Base-by-base conservation (phyloP, 2,888 invertebrate genomes). In the Eupeodes luniger region DNA sequence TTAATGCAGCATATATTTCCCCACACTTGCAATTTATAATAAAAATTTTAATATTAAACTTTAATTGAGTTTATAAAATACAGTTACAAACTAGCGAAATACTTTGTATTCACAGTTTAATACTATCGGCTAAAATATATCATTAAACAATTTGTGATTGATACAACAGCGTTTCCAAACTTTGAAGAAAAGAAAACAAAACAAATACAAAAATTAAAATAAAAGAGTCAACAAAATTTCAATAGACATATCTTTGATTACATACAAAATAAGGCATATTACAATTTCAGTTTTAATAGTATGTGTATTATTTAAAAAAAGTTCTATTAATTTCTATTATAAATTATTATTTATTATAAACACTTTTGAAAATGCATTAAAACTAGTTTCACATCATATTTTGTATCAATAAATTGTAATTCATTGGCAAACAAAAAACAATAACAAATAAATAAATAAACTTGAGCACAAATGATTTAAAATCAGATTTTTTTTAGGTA, bases 371-470 rank as follows among this genome's bases (percentile, higher is more conserved):
- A 40, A 61, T 36, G 27, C 12, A 36, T 61, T 16, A 40, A 61
- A 16, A 5, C 61, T 40, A 61, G n/a, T 40, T 61, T 36, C 16
- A 61, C 36, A 61, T 36, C 40, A 40, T 40, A 61, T 27, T 27
- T 27, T 61, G 10, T 36, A 61, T 36, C 1, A 36, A 40, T 61
- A 9, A 36, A 61, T 36, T 40, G 36, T 9, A 10, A 61, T 16
- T 61, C n/a, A 36, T 36, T 61, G 12, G 36, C 10, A 36, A 61
- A 61, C 10, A 36, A 61, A 61, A 61, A 9, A 27, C 27, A n/a
- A 61, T 61, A 61, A 61, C 14, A 61, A 40, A 61, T 10, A 36
- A 36, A 61, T 61, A n/a, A 40, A n/a, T 61, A 11, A 34, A 34
- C 14, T 1, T 36, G 10, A 61, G 40, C 40, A 61, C 61, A 61